Evolutionary conservation across 2,888 invertebrate genomes (phyloP).

Genomic region (Rugalucina vietnamica): DNA sequence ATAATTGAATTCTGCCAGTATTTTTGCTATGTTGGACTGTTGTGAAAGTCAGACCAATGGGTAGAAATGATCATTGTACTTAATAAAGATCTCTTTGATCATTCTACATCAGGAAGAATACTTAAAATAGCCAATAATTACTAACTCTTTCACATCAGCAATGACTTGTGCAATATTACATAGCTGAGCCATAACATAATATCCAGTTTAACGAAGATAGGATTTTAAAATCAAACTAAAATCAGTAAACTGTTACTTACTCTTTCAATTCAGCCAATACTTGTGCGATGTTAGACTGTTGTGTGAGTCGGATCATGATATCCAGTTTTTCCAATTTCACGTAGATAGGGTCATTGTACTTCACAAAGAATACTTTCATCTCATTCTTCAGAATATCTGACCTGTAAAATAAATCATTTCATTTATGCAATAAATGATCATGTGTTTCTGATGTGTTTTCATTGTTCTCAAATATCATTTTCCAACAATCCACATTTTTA

Average conservation of each 20-base stretch:
- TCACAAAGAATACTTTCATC: constrained; percentile 99
- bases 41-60: constrained; percentile 98
- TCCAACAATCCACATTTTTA: too few relatives aligned
- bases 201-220: too few relatives aligned
- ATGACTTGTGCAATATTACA: too few relatives aligned
- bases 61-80: too few relatives aligned
- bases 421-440: too few relatives aligned
- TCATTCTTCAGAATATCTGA: constrained; percentile 99
- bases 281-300: constrained; percentile 98
- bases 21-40: constrained; percentile 90
- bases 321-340: constrained; percentile 99
- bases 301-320: constrained; percentile 99
- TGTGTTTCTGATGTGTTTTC: too few relatives aligned
- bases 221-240: neutral
- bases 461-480: too few relatives aligned
- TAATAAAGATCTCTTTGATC: too few relatives aligned
- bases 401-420: constrained; percentile 85
- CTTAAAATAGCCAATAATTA: too few relatives aligned
- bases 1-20: constrained; percentile 86
- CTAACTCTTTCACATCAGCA: too few relatives aligned
- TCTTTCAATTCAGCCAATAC: constrained; percentile 97
- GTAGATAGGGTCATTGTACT: constrained; percentile 99
- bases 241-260: constrained; percentile 67
- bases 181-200: too few relatives aligned
- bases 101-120: too few relatives aligned